Evolutionary conservation across 2,888 invertebrate genomes (phyloP), one percentile per base, ranked within the genome.

Genomic region (Barypeithes pellucidus): DNA sequence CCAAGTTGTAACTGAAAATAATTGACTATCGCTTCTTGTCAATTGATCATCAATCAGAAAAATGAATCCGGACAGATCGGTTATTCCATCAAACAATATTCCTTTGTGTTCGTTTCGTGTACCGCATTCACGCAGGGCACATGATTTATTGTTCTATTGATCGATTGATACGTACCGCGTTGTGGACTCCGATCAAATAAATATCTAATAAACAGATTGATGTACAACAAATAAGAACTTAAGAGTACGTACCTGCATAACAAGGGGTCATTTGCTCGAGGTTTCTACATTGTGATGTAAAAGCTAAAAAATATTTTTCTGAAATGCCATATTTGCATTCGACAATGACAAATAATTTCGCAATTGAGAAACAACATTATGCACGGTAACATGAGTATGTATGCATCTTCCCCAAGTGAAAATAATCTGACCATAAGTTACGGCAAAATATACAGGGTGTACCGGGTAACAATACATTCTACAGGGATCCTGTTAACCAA

Each of bases 31-130:
- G 79, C 79, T 77, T 75, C 80, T 75, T 77, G 78, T 80, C 81
- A 80, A 80, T 81, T 79, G 77, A 81, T 80, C 81, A 82, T 82
- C 80, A 80, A 82, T 82, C 81, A 82, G 79, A 76, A 79, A 81
- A 82, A 82, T 81, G 78, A 81, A 79, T 76, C 76, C 73, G 75
- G 80, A 81, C 81, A 79, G 79, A 81, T 81, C 79, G 76, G 77
- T 71, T 78, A 76, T 78, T 76, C 77, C 76, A 79, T 79, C 78
- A 77, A 77, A 77, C 76, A 72, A 70, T 70, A 65, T 76, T 77
- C 75, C 75, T 75, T 79, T 77, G 70, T 76, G 66, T 69, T 72
- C 67, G 65, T 73, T 72, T 72, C 68, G 60, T 75, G 73, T 75
- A 73, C 78, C 77, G 78, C 77, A 60, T 69, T 75, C 73, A 75